Conservation (phyloP, 2,888 invertebrate genomes). For the Melipona bicolor region DNA sequence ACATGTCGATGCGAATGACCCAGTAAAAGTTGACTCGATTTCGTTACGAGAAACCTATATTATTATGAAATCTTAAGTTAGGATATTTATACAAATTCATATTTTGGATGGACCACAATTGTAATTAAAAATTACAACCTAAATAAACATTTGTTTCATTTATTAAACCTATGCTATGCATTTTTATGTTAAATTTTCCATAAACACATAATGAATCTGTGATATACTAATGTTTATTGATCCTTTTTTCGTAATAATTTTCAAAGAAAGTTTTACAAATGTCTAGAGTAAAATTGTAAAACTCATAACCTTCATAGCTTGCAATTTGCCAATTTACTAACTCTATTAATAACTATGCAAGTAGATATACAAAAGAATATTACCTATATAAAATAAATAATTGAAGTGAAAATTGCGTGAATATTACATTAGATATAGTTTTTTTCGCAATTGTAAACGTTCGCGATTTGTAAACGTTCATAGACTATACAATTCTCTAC, state of each 20-base stretch:
- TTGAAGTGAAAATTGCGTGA: conserved; percentile 11
- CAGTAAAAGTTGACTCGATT: conserved; percentile 11
- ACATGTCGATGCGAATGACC: background rate
- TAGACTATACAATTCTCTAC: background rate
- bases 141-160: background rate
- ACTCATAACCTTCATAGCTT: too few species aligned
- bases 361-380: conserved; percentile 12
- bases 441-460: background rate
- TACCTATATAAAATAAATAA: conserved; percentile 9
- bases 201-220: background rate
- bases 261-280: too few species aligned
- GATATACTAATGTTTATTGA: background rate
- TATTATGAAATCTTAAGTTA: too few species aligned
- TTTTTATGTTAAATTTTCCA: background rate
- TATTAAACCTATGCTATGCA: background rate
- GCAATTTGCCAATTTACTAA: background rate
- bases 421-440: background rate
- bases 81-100: background rate
- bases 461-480: background rate
- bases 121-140: background rate
- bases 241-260: too few species aligned
- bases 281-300: too few species aligned
- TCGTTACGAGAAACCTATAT: background rate
- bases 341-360: background rate
- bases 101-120: background rate